Conservation (phyloP, 2,113 vertebrate species). For the Phrynocephalus versicolor region DNA sequence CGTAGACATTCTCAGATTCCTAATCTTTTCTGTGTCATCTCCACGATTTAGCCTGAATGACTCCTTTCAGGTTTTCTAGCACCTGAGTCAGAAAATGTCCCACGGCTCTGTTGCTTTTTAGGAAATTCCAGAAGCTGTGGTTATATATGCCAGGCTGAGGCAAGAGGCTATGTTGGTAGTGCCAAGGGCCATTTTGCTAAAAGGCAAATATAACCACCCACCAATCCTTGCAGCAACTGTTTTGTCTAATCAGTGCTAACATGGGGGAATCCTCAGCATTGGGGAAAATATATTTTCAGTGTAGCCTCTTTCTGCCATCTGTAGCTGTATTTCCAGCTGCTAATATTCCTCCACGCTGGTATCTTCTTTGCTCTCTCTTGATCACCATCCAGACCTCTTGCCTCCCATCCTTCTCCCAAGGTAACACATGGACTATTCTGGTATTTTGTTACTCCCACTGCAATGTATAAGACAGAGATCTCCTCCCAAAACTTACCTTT, state of each 20-base stretch:
- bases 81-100: rapidly evolving
- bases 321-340: neutral
- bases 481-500: neutral
- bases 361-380: neutral
- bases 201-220: neutral
- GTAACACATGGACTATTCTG: neutral
- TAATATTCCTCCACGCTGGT: neutral
- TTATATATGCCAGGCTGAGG: neutral
- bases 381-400: neutral
- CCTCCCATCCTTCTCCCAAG: neutral
- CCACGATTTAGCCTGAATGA: neutral
- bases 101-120: neutral
- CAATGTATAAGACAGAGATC: neutral
- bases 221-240: neutral
- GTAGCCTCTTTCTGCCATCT: neutral
- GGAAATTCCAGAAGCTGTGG: neutral
- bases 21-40: neutral
- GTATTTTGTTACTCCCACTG: neutral
- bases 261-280: neutral
- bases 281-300: neutral
- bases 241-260: neutral
- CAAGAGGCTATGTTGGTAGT: too few species aligned
- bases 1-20: neutral
- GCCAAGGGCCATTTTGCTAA: neutral
- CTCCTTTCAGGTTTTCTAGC: neutral